Conservation (phyloP, 2,797 vertebrate species). For the Amphiprion clarkii region DNA sequence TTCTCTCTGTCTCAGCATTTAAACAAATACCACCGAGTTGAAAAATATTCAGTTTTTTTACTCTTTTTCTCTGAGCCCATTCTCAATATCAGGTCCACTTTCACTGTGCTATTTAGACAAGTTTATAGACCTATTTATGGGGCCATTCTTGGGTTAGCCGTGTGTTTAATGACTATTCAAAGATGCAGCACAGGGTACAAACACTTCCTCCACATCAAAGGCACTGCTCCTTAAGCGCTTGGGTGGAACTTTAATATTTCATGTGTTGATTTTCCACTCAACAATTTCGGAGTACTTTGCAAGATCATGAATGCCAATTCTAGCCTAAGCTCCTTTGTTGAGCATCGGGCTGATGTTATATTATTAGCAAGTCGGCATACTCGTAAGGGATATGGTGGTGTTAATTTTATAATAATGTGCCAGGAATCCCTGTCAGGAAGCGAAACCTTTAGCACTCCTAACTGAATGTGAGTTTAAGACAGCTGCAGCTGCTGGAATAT, state of each 20-base stretch:
- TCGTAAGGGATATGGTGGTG: conserved; percentile 3
- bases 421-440: not conserved
- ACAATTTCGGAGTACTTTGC: conserved; percentile 50
- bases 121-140: conserved; percentile 42
- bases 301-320: conserved; percentile 51
- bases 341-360: conserved; percentile 40
- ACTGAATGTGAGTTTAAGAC: conserved; percentile 1
- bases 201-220: conserved; percentile 64
- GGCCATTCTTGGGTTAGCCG: conserved; percentile 39
- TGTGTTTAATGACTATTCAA: conserved; percentile 51
- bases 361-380: conserved; percentile 21
- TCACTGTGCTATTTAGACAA: conserved; percentile 22
- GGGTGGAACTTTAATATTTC: conserved; percentile 71
- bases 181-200: conserved; percentile 48
- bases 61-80: not conserved
- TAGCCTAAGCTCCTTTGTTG: conserved; percentile 37
- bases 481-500: not conserved
- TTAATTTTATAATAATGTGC: conserved; percentile 36
- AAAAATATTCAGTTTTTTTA: not conserved
- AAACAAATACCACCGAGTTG: not conserved
- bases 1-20: not conserved
- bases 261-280: conserved; percentile 68
- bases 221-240: conserved; percentile 42
- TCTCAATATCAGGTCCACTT: not conserved
- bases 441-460: conserved; percentile 14